These are phyloP conservation scores for Ichneumon xanthorius DNA, from an alignment of 2,888 invertebrate genomes.

Conservation along the genomic window DNA sequence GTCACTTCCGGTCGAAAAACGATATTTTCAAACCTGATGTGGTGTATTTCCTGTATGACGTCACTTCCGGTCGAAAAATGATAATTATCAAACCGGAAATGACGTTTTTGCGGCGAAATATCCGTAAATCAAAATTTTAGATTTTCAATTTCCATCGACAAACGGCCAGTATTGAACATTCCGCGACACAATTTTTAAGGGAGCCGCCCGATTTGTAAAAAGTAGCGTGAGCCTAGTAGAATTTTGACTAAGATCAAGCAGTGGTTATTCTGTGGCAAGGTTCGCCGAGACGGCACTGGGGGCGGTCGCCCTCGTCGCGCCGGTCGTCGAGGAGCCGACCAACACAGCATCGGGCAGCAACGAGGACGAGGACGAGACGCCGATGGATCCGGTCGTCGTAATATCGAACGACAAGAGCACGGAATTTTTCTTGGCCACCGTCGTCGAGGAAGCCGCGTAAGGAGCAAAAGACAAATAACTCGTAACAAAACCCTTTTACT, in stretches of 20 bases:
- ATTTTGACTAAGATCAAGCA: conserved; percentile 84
- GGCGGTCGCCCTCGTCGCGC: conserved; percentile 86
- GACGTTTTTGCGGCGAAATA: too few relatives aligned
- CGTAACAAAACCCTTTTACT: background rate
- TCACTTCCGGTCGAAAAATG: too few relatives aligned
- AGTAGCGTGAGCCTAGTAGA: conserved; percentile 53
- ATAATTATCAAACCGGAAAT: too few relatives aligned
- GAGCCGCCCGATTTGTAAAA: background rate
- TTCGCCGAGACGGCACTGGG: conserved; percentile 92
- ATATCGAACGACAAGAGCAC: conserved; percentile 96
- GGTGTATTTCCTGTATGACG: too few relatives aligned
- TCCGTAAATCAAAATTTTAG: too few relatives aligned
- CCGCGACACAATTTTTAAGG: too few relatives aligned
- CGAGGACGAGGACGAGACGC: conserved; percentile 91
- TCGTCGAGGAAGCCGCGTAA: conserved; percentile 94
- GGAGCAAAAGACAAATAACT: conserved; percentile 77
- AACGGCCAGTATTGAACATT: too few relatives aligned
- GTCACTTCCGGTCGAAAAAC: too few relatives aligned
- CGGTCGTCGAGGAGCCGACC: conserved; percentile 93
- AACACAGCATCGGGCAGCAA: conserved; percentile 96
- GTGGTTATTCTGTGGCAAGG: conserved; percentile 86
- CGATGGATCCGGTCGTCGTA: conserved; percentile 86
- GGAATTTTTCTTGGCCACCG: conserved; percentile 95
- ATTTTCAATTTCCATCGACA: too few relatives aligned
- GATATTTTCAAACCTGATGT: too few relatives aligned